Conservation (phyloP, 2,888 invertebrate genomes). For the Plebejus anna region DNA sequence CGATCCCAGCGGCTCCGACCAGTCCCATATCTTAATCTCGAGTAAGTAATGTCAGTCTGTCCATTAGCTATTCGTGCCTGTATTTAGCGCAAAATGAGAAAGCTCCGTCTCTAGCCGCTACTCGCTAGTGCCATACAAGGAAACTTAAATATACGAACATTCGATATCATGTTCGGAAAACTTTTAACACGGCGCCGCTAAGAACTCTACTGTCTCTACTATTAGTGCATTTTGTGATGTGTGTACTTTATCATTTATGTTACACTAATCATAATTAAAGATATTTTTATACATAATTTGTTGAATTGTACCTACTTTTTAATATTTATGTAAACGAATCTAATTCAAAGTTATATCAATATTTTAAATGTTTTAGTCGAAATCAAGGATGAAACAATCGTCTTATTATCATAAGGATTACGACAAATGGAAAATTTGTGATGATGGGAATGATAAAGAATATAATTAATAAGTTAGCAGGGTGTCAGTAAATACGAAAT, state of each 20-base stretch:
- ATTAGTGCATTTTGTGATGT: no score
- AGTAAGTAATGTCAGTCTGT: conserved; percentile 9
- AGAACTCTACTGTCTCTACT: no score
- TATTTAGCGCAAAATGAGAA: conserved; percentile 28
- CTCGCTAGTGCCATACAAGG: conserved; percentile 3
- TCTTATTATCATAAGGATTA: background rate
- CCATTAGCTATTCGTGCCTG: conserved; percentile 23
- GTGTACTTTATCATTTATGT: background rate
- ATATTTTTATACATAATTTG: no score
- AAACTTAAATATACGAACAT: conserved; percentile 13
- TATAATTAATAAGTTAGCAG: background rate
- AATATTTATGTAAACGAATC: background rate
- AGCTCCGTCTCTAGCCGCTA: background rate
- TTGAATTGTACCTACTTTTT: background rate
- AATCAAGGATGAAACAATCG: background rate
- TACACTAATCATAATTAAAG: background rate
- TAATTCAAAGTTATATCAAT: background rate
- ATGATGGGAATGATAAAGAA: background rate
- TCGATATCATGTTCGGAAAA: conserved; percentile 5
- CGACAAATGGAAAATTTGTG: background rate
- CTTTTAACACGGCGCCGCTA: background rate
- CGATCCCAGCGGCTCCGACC: conserved; percentile 23
- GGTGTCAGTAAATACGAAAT: conserved; percentile 9
- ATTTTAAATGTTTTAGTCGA: background rate
- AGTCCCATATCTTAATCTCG: conserved; percentile 25